These are phyloP conservation scores for Elgaria multicarinata DNA, from an alignment of 2,113 vertebrate genomes.

Conservation along the genomic window DNA sequence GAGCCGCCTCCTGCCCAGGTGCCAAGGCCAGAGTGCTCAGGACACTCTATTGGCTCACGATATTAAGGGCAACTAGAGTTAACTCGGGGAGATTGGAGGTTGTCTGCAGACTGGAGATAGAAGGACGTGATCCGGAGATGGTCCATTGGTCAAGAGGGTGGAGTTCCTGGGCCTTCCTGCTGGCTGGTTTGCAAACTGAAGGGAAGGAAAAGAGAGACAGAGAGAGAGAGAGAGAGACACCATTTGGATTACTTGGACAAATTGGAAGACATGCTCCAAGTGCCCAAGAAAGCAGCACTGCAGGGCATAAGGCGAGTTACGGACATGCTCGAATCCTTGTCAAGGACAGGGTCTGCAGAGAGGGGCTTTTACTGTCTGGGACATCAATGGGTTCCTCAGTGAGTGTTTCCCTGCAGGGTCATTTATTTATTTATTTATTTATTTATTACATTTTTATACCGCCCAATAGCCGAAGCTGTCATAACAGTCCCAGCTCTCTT, in stretches of 20 bases:
- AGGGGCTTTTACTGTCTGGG: background rate
- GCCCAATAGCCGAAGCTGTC: no score
- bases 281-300: background rate
- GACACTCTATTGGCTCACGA: slow-evolving; percentile 82
- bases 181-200: slow-evolving; percentile 80
- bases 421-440: no score
- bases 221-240: background rate
- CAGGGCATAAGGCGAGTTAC: background rate
- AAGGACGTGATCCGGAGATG: slow-evolving; percentile 81
- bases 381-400: background rate
- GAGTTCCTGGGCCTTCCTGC: slow-evolving; percentile 82
- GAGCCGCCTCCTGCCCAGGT: slow-evolving; percentile 68
- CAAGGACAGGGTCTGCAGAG: background rate
- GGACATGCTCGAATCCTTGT: background rate
- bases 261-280: background rate
- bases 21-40: slow-evolving; percentile 72
- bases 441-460: no score
- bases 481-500: no score
- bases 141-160: slow-evolving; percentile 77
- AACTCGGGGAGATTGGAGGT: slow-evolving; percentile 80
- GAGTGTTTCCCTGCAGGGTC: background rate
- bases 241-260: background rate
- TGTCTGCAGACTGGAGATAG: slow-evolving; percentile 79
- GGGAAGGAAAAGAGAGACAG: background rate
- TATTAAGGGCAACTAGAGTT: slow-evolving; percentile 85